Evolutionary conservation across 2,888 invertebrate genomes (phyloP).

Genomic region (Trichogramma dendrolimi): DNA sequence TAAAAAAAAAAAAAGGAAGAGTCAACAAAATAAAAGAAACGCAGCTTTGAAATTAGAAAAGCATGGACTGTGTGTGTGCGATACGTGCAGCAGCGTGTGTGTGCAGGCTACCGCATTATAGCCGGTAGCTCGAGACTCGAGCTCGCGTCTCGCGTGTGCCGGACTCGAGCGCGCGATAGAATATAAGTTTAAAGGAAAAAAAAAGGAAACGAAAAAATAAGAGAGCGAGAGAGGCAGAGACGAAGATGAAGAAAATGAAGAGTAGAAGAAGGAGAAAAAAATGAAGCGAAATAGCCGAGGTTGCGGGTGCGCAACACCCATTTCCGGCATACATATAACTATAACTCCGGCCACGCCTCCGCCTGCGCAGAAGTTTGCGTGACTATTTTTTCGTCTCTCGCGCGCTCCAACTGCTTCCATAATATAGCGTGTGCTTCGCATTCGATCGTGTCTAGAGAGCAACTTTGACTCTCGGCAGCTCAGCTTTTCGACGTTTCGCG

Average conservation of each 20-base stretch:
- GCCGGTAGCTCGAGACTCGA: background rate
- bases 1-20: background rate
- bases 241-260: background rate
- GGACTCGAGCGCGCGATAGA: too few relatives aligned
- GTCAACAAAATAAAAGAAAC: background rate
- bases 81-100: too few relatives aligned
- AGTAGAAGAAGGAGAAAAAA: slow-evolving; percentile 24
- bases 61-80: too few relatives aligned
- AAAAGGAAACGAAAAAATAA: slow-evolving; percentile 23
- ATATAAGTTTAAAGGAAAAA: too few relatives aligned
- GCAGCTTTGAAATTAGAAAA: background rate
- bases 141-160: slow-evolving; percentile 24
- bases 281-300: slow-evolving; percentile 36
- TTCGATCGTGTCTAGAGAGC: background rate
- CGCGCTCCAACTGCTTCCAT: background rate
- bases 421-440: background rate
- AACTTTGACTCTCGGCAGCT: background rate
- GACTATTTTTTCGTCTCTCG: slow-evolving; percentile 12
- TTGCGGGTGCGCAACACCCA: slow-evolving; percentile 47
- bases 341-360: slow-evolving; percentile 20
- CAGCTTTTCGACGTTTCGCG: slow-evolving; percentile 15
- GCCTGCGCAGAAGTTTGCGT: slow-evolving; percentile 22
- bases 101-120: too few relatives aligned
- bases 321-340: slow-evolving; percentile 38
- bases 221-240: slow-evolving; percentile 24